Evolutionary conservation across 2,113 vertebrate genomes (phyloP).

Genomic region (Heterotilapia buettikoferi): DNA sequence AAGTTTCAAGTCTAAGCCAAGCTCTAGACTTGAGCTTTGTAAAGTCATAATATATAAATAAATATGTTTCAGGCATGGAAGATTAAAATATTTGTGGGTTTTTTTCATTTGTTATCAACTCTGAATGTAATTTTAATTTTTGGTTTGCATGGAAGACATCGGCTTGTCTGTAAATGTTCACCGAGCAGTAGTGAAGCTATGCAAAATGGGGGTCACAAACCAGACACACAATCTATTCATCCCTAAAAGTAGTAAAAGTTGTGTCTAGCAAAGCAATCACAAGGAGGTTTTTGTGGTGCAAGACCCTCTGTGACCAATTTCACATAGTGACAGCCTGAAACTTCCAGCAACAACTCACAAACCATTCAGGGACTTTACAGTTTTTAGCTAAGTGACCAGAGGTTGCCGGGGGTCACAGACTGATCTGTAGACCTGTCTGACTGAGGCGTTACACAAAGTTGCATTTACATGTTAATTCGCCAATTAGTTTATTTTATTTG

Average conservation of each 20-base stretch:
- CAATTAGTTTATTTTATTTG: not conserved
- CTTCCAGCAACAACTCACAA: not conserved
- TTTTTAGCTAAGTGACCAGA: not conserved
- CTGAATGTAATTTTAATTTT: not conserved
- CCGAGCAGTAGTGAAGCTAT: rapidly evolving
- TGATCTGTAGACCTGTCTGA: not conserved
- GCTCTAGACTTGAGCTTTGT: not conserved
- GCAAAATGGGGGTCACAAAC: not conserved
- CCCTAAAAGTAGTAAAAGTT: not conserved
- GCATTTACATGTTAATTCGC: not conserved
- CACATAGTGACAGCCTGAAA: not conserved
- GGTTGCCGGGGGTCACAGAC: not conserved
- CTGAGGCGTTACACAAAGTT: not conserved
- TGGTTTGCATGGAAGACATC: not conserved
- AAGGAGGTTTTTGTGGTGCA: not conserved
- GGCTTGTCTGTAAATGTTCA: not conserved
- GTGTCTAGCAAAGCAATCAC: not conserved
- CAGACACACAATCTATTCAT: not conserved
- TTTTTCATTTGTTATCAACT: not conserved
- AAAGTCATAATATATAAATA: not conserved
- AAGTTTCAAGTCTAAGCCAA: not conserved
- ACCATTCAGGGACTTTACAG: not conserved
- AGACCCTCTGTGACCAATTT: not conserved
- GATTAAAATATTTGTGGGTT: not conserved
- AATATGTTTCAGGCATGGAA: not conserved